phyloP scores from a whole-genome alignment of 2,797 vertebrate genomes.

The Cygnus olor region DNA sequence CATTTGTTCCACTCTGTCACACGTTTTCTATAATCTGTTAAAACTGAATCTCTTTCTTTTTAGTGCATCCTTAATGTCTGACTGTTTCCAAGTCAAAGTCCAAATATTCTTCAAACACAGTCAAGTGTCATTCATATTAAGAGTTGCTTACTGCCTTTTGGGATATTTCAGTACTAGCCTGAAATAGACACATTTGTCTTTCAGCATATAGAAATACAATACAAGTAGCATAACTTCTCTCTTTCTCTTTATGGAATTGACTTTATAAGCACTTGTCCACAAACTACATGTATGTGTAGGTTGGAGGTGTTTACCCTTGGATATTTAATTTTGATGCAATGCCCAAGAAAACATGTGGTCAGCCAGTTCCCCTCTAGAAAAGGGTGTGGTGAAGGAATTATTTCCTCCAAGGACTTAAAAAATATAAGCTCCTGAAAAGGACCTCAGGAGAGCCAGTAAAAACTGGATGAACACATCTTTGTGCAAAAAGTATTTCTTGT shows the following conservation, averaged over 20 bases:
- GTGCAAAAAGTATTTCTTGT: background rate
- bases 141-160: background rate
- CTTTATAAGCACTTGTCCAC: background rate
- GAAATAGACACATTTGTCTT: background rate
- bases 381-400: background rate
- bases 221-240: background rate
- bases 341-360: background rate
- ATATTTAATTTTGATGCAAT: background rate
- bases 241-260: background rate
- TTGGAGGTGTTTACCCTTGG: background rate
- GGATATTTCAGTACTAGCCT: background rate
- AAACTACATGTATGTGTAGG: background rate
- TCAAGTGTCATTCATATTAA: conserved; percentile 25
- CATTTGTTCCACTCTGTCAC: conserved; percentile 16
- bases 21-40: conserved; percentile 17
- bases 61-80: background rate
- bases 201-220: background rate
- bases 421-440: background rate
- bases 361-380: background rate
- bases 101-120: conserved; percentile 31
- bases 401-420: conserved; percentile 1
- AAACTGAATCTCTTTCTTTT: background rate
- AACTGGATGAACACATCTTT: background rate
- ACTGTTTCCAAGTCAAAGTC: conserved; percentile 37
- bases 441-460: background rate